These are phyloP conservation scores for Salvelinus alpinus DNA, from an alignment of 2,113 vertebrate species.

Conservation along the genomic window DNA sequence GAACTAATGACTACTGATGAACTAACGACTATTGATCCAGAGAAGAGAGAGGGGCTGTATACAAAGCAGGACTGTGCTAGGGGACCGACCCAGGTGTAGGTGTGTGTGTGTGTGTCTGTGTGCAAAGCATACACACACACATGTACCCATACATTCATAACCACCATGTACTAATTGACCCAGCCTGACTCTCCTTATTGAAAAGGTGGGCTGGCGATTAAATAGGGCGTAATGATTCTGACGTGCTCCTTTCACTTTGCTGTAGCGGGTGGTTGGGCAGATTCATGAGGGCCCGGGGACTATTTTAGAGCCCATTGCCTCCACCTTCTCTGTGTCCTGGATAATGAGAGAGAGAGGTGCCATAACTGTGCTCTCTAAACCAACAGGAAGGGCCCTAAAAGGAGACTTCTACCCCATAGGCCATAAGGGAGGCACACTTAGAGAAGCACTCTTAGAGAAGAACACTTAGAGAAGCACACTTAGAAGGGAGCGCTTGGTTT, in stretches of 20 bases:
- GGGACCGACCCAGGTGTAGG: background rate
- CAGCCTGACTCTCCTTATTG: background rate
- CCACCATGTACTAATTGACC: background rate
- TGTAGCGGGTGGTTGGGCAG: constrained; percentile 43
- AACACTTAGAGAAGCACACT: constrained; percentile 38
- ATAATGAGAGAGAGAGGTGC: constrained; percentile 44
- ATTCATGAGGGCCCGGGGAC: constrained; percentile 29
- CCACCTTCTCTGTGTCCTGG: constrained; percentile 31
- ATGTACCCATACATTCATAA: background rate
- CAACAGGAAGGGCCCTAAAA: constrained; percentile 52
- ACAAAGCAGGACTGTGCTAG: background rate
- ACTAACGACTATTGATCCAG: background rate
- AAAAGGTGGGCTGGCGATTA: background rate
- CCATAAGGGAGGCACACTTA: constrained; percentile 54
- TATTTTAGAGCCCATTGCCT: constrained; percentile 42
- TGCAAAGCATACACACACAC: background rate
- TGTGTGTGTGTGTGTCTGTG: constrained; percentile 10
- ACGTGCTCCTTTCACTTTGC: constrained; percentile 1
- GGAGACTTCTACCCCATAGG: constrained; percentile 46
- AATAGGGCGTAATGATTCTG: too few relatives aligned
- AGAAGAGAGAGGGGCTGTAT: background rate
- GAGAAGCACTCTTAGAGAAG: constrained; percentile 29
- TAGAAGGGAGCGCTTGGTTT: constrained; percentile 48
- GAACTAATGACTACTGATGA: background rate
- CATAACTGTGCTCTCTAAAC: constrained; percentile 46